Evolutionary conservation across 1,140 invertebrate species (phyloP), one percentile per base, ranked within the genome.

Genomic region (Tyrophagus putrescentiae): DNA sequence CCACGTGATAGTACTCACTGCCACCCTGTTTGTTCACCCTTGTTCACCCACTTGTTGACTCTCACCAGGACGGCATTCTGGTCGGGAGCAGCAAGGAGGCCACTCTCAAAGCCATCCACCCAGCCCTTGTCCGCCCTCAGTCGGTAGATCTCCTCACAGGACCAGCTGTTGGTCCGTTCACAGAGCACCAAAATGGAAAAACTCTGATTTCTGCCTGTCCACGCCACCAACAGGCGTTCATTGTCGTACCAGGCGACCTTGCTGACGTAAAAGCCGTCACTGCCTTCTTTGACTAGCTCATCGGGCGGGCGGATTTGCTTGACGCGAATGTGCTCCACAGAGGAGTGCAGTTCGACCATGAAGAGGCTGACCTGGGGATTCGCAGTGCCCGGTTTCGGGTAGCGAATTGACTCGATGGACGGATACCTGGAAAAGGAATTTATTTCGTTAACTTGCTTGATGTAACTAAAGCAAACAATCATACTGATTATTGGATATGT

Each of bases 151-250:
- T 59, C 63, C 21, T 57, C 33, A 32, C 65, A 65, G 27, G 36
- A 57, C 65, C 65, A 66, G 25, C 58, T 66, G n/a, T 63, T 68
- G 29, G 53, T 53, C 29, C 58, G 54, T 25, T 57, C 41, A 63
- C 75, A 76, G 13, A 75, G 64, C 21, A 67, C 72, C 7, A 76
- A 59, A 7, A 72, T 66, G 6, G 72, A 70, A 13, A 67, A 64
- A 58, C 73, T 75, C 65, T 75, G 73, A n/a, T 62, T 42, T 54
- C 72, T 62, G 39, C 68, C 70, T 28, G 70, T 41, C 72, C 72
- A 75, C 4, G 66, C 65, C 5, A 72, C 66, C 5, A 69, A 32
- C 18, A 73, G 60, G 21, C 66, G 65, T 2, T 66, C 45, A 27
- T 70, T 65, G 58, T 70, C 68, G 50, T 64, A 59, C 73, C 73